Evolutionary conservation across 1,140 invertebrate genomes (phyloP), one percentile per base, ranked within the genome.

Genomic region (Temnothorax longispinosus): DNA sequence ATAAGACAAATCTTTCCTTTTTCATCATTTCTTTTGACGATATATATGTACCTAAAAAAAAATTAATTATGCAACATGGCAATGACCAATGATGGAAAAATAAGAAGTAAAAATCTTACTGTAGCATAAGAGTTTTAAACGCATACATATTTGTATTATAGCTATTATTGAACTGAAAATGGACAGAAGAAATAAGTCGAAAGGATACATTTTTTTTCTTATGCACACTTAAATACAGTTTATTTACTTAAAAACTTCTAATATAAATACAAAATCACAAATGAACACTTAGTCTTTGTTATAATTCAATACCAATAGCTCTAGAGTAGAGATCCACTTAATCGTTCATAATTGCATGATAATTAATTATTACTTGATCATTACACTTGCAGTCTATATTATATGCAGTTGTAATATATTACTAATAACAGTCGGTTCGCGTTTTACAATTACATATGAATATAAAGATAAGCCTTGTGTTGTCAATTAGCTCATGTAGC

Each of bases 221-320:
- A 92, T 93, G 93, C 94, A 95, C 95, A 95, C 94, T 95, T 95
- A 94, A 94, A 95, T 95, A 95, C 93, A 93, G 93, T 95, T 95
- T 95, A 95, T 95, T 95, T 95, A 95, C 94, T 95, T 95, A 95
- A 93, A 95, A 95, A 95, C 92, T 94, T 95, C 92, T 95, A 95
- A 95, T 95, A 95, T 95, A 95, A 95, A 95, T 95, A 95, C 94
- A 95, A 95, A 95, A 95, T 95, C 94, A 95, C 94, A 95, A 95
- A 95, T 95, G 90, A 95, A 95, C 94, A 95, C 93, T 95, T 94
- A 94, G 92, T 95, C 94, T 94, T 95, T 95, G 93, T 94, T 93
- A 90, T 92, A 94, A 93, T 93, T 94, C 92, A 94, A 94, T 93
- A 92, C 86, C 86, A 89, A 92, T 94, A 93, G 89, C 91, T 94